Evolutionary conservation across 2,113 vertebrate genomes (phyloP).

Genomic region (Eubucco bourcierii): DNA sequence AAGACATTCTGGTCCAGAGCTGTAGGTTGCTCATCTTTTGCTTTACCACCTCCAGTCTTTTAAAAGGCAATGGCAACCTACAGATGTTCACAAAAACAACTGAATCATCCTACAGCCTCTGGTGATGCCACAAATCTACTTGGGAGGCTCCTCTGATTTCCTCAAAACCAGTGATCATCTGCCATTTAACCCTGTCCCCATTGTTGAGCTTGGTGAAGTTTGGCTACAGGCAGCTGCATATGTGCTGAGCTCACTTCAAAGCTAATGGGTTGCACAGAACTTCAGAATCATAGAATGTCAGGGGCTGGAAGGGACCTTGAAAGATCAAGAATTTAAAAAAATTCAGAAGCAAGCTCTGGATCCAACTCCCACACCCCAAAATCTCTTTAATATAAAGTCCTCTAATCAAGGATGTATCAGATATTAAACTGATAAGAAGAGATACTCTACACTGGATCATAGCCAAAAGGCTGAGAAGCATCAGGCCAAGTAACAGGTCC

Average conservation of each 20-base stretch:
- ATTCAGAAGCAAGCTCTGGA: no score
- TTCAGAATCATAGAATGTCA: not conserved
- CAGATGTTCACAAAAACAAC: not conserved
- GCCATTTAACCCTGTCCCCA: not conserved
- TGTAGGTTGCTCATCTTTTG: not conserved
- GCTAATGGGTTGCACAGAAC: not conserved
- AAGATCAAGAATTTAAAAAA: no score
- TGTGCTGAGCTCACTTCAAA: not conserved
- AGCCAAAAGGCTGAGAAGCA: no score
- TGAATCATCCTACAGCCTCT: not conserved
- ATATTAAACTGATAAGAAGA: no score
- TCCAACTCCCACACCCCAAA: no score
- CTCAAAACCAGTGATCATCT: not conserved
- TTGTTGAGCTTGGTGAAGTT: not conserved
- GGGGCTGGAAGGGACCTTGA: no score
- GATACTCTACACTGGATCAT: no score
- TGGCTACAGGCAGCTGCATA: not conserved
- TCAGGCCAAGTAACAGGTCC: not conserved
- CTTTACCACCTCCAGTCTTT: not conserved
- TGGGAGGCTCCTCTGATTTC: not conserved
- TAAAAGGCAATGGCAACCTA: not conserved
- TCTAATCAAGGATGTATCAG: no score
- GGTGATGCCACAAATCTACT: not conserved
- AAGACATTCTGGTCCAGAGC: not conserved
- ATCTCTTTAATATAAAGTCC: no score